Conservation (phyloP, 2,113 vertebrate species). For the Oceanodroma tethys region DNA sequence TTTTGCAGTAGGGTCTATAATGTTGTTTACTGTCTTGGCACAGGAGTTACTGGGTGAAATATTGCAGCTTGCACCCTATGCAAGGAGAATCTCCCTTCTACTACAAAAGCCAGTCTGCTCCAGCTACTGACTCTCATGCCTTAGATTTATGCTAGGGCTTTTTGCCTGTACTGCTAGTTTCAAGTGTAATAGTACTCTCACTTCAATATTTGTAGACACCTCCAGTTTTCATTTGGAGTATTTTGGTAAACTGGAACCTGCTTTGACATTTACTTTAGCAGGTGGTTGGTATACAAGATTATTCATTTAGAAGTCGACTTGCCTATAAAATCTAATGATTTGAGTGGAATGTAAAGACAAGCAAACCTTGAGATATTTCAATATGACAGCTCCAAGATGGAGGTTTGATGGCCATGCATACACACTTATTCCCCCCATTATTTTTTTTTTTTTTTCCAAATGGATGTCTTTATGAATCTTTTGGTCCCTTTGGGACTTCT, state of each 20-base stretch:
- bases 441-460: background rate
- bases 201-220: background rate
- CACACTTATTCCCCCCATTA: background rate
- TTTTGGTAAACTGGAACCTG: background rate
- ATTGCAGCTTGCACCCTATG: background rate
- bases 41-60: background rate
- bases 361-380: background rate
- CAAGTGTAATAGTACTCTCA: background rate
- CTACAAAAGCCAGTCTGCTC: background rate
- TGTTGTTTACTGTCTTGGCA: background rate
- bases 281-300: background rate
- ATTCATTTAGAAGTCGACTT: background rate
- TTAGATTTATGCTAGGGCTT: background rate
- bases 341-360: background rate
- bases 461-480: background rate
- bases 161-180: background rate
- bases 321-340: background rate
- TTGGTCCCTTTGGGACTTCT: background rate
- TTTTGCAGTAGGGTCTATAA: background rate
- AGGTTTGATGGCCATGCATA: background rate
- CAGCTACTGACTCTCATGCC: background rate
- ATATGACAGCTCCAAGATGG: background rate
- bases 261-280: background rate
- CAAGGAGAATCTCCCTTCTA: background rate
- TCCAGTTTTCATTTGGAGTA: background rate